phyloP scores from a whole-genome alignment of 2,797 vertebrate species.

The Phataginus tetradactyla region DNA sequence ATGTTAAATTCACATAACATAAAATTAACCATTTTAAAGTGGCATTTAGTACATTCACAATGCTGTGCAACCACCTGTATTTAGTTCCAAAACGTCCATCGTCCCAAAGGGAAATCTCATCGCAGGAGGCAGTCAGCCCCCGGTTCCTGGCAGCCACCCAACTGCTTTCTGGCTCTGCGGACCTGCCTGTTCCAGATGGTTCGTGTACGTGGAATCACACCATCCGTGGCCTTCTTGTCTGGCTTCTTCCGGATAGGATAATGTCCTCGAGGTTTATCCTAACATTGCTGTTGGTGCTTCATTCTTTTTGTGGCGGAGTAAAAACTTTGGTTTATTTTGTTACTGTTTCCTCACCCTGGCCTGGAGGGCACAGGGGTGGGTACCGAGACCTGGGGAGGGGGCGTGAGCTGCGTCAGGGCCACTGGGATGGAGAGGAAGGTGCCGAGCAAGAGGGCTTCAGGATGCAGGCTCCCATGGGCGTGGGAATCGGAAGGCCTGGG shows the following conservation, averaged over 20 bases:
- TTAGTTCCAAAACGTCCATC: background rate
- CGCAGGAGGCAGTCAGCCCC: accelerated
- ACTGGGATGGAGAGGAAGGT: background rate
- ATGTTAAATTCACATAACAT: background rate
- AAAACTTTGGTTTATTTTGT: background rate
- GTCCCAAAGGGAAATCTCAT: background rate
- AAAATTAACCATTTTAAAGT: background rate
- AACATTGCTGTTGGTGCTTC: accelerated
- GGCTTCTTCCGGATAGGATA: background rate
- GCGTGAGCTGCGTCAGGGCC: background rate
- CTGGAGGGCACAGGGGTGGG: accelerated
- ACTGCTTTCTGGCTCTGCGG: background rate
- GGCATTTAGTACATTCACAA: background rate
- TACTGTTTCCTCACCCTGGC: background rate
- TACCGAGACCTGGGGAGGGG: background rate
- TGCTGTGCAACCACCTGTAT: background rate
- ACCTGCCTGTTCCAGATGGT: background rate
- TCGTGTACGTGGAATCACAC: no score
- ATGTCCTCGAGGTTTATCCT: background rate
- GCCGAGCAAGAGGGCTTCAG: background rate
- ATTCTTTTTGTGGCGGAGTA: background rate
- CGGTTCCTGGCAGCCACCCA: no score
- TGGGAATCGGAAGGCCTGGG: background rate
- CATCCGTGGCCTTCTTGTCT: accelerated
- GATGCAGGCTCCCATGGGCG: background rate